Evolutionary conservation across 2,113 vertebrate genomes (phyloP).

Genomic region (Lipotes vexillifer): DNA sequence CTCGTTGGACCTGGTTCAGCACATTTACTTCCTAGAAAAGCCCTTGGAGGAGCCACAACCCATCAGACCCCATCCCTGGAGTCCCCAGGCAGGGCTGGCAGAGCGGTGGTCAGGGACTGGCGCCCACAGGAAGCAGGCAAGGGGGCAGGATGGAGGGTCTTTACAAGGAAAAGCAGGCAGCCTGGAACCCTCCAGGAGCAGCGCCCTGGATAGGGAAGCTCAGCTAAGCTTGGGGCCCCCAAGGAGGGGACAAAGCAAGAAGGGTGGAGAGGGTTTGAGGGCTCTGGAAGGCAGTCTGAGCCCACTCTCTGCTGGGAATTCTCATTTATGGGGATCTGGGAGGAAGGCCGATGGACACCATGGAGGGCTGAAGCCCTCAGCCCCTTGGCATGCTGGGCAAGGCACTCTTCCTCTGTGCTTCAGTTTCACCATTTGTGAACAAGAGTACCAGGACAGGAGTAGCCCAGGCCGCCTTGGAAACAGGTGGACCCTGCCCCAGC

Average conservation of each 20-base stretch:
- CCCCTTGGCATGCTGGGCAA: background rate
- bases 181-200: background rate
- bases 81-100: background rate
- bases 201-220: background rate
- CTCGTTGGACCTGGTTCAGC: background rate
- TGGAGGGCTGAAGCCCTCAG: fast-evolving
- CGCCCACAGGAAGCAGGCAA: background rate
- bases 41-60: background rate
- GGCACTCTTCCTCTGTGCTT: background rate
- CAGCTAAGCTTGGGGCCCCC: background rate
- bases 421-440: background rate
- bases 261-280: background rate
- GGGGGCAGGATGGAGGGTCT: no score
- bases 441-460: background rate
- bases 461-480: background rate
- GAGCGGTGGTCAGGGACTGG: background rate
- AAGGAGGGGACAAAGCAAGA: no score
- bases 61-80: no score
- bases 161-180: background rate
- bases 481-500: background rate
- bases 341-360: background rate
- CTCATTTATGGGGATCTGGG: background rate
- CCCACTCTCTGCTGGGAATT: background rate
- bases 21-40: background rate
- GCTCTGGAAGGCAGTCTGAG: background rate